A percentile compares a stretch with the other conserved stretches of the same genome.
Conservation (phyloP, 2,888 invertebrate species). For the Rambutsinella grinnellia region DNA sequence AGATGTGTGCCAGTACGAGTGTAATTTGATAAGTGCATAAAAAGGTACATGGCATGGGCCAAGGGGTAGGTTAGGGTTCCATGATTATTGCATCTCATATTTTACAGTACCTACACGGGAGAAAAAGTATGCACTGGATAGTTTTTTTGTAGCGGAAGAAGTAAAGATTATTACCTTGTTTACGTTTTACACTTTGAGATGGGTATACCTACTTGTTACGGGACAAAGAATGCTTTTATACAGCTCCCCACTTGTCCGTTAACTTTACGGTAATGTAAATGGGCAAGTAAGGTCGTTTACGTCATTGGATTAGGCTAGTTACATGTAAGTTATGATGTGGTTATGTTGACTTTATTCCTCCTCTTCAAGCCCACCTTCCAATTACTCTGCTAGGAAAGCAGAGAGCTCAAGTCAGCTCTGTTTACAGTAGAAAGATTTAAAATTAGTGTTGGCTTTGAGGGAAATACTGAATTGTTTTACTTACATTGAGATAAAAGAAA, state of each 20-base stretch:
- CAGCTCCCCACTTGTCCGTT: conserved; percentile 41
- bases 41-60: conserved; percentile 8
- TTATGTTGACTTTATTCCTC: conserved; percentile 34
- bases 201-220: background rate
- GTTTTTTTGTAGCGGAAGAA: background rate
- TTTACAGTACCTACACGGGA: background rate
- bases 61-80: conserved; percentile 50
- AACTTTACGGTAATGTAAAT: conserved; percentile 56
- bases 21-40: background rate
- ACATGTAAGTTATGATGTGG: conserved; percentile 51
- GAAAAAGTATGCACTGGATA: background rate
- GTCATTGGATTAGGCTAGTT: conserved; percentile 55
- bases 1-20: background rate
- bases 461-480: too few relatives aligned
- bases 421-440: too few relatives aligned
- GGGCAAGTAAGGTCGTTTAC: conserved; percentile 47
- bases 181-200: too few relatives aligned
- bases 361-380: background rate
- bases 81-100: conserved; percentile 24
- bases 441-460: too few relatives aligned
- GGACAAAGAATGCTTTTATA: conserved; percentile 29
- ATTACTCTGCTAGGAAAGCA: background rate
- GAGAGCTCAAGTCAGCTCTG: too few relatives aligned
- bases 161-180: conserved; percentile 16
- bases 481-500: too few relatives aligned